Percentiles rank a stretch among this genome's conserved stretches.
Conservation (phyloP, 2,113 vertebrate species). For the Odocoileus virginianus region DNA sequence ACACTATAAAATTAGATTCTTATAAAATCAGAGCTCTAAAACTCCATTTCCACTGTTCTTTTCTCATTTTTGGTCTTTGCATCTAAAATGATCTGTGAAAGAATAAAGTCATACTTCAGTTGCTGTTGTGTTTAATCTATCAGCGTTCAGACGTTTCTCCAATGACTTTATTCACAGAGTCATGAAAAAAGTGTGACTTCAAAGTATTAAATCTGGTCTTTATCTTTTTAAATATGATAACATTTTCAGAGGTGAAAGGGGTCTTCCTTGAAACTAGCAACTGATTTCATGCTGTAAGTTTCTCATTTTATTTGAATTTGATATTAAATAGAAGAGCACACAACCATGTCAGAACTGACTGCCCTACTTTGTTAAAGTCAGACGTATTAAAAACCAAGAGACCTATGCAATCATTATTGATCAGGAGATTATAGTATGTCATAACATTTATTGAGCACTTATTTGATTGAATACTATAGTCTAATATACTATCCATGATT, state of each 20-base stretch:
- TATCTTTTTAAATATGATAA: slow-evolving; percentile 46
- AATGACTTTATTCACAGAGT: slow-evolving; percentile 41
- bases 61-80: slow-evolving; percentile 26
- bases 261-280: slow-evolving; percentile 36
- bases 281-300: slow-evolving; percentile 47
- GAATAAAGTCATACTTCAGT: slow-evolving; percentile 18
- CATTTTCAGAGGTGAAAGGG: slow-evolving; percentile 45
- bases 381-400: background rate
- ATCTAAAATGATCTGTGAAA: slow-evolving; percentile 38
- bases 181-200: background rate
- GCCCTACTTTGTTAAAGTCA: background rate
- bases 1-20: background rate
- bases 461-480: background rate
- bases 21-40: background rate
- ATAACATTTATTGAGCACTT: background rate
- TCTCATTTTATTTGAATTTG: slow-evolving; percentile 30
- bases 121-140: slow-evolving; percentile 39
- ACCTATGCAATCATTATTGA: background rate
- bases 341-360: background rate
- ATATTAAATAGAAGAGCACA: background rate
- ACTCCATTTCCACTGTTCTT: background rate
- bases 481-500: background rate
- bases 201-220: slow-evolving; percentile 13
- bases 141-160: background rate
- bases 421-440: background rate